A percentile compares a stretch with the other conserved stretches of the same genome.
phyloP scores from a whole-genome alignment of 1,140 invertebrate genomes.

The Artemia franciscana region DNA sequence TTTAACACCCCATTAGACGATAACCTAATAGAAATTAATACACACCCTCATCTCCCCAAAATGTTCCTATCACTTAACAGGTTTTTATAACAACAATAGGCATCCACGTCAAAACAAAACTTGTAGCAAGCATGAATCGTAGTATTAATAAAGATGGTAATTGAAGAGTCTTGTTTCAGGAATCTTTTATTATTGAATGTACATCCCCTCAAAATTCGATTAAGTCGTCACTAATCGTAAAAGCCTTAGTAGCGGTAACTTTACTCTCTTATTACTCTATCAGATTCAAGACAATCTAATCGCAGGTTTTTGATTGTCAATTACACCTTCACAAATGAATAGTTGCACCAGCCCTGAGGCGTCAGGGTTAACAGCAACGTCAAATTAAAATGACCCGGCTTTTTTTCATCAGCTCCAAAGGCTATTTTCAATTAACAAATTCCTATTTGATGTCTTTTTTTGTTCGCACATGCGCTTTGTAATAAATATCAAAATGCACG shows the following conservation, averaged over 20 bases:
- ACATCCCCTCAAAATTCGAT: neutral
- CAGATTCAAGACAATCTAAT: neutral
- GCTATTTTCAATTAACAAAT: no score
- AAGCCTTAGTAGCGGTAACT: neutral
- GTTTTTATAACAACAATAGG: neutral
- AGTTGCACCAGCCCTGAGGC: no score
- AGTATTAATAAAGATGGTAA: neutral
- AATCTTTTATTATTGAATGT: neutral
- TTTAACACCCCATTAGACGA: no score
- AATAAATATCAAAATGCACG: no score
- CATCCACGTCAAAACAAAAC: neutral
- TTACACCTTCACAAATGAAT: no score
- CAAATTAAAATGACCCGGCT: no score
- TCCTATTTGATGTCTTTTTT: no score
- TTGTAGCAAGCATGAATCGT: neutral
- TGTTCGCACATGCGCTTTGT: no score
- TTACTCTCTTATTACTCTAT: neutral
- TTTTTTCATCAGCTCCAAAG: no score
- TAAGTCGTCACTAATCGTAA: neutral
- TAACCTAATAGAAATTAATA: no score
- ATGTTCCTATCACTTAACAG: neutral
- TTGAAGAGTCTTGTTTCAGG: neutral
- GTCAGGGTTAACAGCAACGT: no score
- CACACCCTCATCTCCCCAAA: neutral
- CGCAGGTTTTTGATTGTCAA: neutral